Evolutionary conservation across 2,888 invertebrate species (phyloP).

Genomic region (Cinara cedri): DNA sequence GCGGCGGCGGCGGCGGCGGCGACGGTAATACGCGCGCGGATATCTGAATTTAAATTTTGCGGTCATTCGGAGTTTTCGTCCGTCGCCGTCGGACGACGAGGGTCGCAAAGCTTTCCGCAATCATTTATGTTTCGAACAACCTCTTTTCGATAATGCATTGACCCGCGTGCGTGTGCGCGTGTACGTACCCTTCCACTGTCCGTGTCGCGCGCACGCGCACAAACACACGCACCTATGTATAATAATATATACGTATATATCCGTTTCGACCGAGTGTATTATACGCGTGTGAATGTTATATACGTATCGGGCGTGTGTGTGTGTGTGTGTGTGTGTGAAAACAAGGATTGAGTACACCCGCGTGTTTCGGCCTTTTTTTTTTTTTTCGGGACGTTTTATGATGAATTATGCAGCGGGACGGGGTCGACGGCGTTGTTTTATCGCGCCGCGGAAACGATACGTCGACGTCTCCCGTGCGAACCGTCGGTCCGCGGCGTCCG

Average conservation of each 20-base stretch:
- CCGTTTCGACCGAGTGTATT: neutral
- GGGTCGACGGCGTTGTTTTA: constrained; percentile 9
- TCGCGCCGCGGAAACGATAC: neutral
- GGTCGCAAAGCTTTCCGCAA: constrained; percentile 29
- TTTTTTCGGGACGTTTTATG: neutral
- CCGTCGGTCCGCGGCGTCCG: too few species aligned
- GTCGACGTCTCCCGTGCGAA: neutral
- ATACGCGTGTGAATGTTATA: neutral
- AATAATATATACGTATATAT: neutral
- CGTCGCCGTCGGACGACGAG: constrained; percentile 18
- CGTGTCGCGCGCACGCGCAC: neutral
- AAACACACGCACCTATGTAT: neutral
- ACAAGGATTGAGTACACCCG: constrained; percentile 25
- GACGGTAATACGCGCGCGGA: neutral
- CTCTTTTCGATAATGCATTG: constrained; percentile 29
- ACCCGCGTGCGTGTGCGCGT: neutral
- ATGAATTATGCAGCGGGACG: constrained; percentile 35
- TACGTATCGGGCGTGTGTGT: too few species aligned
- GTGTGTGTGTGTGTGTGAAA: neutral
- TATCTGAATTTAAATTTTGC: constrained; percentile 36
- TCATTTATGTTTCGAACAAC: constrained; percentile 44
- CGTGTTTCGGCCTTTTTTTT: constrained; percentile 7
- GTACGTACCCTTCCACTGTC: neutral
- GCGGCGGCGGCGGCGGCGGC: too few species aligned
- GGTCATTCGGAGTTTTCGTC: constrained; percentile 20